Percentiles rank a stretch among this genome's conserved stretches.
phyloP scores from a whole-genome alignment of 2,113 vertebrate genomes.

The Holacanthus passer region DNA sequence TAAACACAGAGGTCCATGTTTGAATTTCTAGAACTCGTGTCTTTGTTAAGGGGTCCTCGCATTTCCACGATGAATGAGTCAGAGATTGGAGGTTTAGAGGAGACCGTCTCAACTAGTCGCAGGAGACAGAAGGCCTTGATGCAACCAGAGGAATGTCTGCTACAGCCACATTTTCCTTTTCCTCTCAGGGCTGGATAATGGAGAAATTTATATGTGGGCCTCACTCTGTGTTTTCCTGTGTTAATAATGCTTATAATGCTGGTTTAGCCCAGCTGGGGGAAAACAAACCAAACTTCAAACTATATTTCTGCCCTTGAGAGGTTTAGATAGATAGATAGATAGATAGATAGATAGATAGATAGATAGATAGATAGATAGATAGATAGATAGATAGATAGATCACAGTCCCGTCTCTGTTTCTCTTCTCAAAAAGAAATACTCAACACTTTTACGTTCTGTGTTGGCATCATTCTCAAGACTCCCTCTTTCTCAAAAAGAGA shows the following conservation, averaged over 20 bases:
- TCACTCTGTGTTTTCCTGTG: constrained; percentile 49
- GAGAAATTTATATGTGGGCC: constrained; percentile 66
- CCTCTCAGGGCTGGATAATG: constrained; percentile 65
- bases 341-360: constrained; percentile 21
- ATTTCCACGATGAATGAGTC: constrained; percentile 52
- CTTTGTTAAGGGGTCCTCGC: constrained; percentile 39
- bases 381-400: constrained; percentile 31
- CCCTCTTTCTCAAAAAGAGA: constrained; percentile 66
- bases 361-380: constrained; percentile 14
- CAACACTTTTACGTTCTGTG: constrained; percentile 39
- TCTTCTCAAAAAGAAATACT: no score
- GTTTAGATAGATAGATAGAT: neutral
- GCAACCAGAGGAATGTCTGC: constrained; percentile 80
- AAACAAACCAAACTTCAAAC: neutral
- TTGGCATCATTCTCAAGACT: constrained; percentile 63
- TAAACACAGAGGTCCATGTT: constrained; percentile 33
- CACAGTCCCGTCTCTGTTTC: no score
- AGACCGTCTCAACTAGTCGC: constrained; percentile 45
- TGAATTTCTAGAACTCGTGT: constrained; percentile 30
- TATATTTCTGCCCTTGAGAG: neutral
- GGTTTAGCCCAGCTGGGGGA: constrained; percentile 19
- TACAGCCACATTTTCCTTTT: constrained; percentile 72
- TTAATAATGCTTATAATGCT: constrained; percentile 50
- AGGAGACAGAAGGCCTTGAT: constrained; percentile 73
- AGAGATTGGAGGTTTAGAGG: constrained; percentile 58